Base-by-base conservation (phyloP, 2,113 vertebrate genomes). In the Sclerurus mexicanus region DNA sequence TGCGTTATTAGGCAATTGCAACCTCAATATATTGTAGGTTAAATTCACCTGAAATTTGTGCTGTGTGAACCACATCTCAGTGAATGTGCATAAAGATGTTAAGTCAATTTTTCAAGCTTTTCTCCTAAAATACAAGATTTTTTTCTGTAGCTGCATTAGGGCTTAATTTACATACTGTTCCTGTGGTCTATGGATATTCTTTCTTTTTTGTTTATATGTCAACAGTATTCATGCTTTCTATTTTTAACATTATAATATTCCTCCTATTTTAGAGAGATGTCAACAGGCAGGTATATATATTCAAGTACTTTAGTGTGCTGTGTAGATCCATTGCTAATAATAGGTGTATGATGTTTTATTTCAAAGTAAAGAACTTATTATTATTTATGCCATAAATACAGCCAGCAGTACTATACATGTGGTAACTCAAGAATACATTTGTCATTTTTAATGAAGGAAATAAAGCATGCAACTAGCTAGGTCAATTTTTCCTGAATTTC, bases 381-480 rank as follows among this genome's bases (percentile, higher is more conserved):
- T 90, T 89, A 81, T 93, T 95, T 89, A 82, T 86, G 73, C 53
- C 89, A 74, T 89, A 92, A 96, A 93, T 63, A 37, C 50, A 85
- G 52, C 71, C 74, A 78, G 76, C 42, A 28, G 39, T 18, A 3
- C 53, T 76, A 16, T 62, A 67, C 59, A 3, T 10, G 71, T 71
- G 73, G 73, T 78, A 89, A 28, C 39, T 89, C 60, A 31, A 71
- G 52, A 84, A 90, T 28, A 8, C 37, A 67, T 90, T 56, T 75
- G 22, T 95, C 73, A 78, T 80, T 97, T 95, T 92, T 94, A 96
- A 93, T 89, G 68, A 96, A 94, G 90, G 60, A 66, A 92, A 77
- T 77, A 94, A 95, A 93, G 56, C 44, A 80, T 68, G 8, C 58
- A n/a, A 63, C n/a, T 88, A 76, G 85, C 49, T 75, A 39, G 83